Evolutionary conservation across 2,888 invertebrate species (phyloP).

Genomic region (Dione juno): DNA sequence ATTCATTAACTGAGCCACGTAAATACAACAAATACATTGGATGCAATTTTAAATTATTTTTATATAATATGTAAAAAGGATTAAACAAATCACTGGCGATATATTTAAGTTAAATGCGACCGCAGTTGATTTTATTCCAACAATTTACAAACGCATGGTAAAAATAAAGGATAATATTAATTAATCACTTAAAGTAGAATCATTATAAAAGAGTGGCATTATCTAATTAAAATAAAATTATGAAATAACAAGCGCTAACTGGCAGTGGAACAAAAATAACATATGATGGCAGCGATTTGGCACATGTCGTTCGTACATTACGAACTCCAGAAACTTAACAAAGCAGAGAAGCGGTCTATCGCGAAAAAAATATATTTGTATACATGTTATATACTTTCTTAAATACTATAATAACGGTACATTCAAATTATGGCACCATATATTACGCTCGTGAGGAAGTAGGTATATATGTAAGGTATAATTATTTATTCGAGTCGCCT

Average conservation of each 20-base stretch:
- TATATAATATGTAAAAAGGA: conserved; percentile 42
- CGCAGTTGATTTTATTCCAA: conserved; percentile 47
- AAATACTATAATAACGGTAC: conserved; percentile 63
- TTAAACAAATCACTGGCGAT: conserved; percentile 47
- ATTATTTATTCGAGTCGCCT: conserved; percentile 43
- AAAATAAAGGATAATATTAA: conserved; percentile 40
- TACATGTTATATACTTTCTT: conserved; percentile 58
- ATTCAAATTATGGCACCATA: conserved; percentile 68
- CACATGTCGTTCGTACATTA: conserved; percentile 49
- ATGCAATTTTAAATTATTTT: conserved; percentile 44
- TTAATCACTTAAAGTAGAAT: conserved; percentile 50
- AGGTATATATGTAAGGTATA: conserved; percentile 42
- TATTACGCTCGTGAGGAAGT: conserved; percentile 48
- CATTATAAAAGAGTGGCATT: conserved; percentile 46
- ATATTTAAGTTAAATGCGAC: conserved; percentile 56
- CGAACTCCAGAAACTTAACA: conserved; percentile 18
- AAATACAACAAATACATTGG: conserved; percentile 51
- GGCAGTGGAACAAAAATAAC: conserved; percentile 53
- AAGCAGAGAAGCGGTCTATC: conserved; percentile 10
- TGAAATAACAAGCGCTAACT: conserved; percentile 48
- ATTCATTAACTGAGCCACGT: conserved; percentile 45
- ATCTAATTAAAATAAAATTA: conserved; percentile 44
- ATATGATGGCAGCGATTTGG: conserved; percentile 50
- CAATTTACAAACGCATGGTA: conserved; percentile 43
- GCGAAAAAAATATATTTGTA: conserved; percentile 34